These are phyloP conservation scores for Onthophagus taurus DNA, from an alignment of 1,140 invertebrate species.

Conservation along the genomic window DNA sequence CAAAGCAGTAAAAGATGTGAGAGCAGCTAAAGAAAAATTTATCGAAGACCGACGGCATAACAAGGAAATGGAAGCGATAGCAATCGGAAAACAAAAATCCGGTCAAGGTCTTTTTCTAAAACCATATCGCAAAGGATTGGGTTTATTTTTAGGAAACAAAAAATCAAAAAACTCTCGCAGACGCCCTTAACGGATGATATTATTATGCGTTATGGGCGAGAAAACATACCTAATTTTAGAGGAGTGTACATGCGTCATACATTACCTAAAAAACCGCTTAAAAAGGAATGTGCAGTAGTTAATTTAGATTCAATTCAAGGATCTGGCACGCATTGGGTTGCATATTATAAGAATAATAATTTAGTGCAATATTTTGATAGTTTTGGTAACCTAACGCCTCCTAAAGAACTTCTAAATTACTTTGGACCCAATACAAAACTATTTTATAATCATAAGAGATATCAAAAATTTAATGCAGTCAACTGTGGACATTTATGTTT, in stretches of 20 bases:
- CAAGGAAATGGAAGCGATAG: conserved; percentile 29
- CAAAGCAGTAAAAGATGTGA: conserved; percentile 31
- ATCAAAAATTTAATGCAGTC: conserved; percentile 1
- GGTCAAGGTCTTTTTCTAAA: conserved; percentile 33
- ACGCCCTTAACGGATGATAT: conserved; percentile 24
- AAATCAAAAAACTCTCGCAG: conserved; percentile 22
- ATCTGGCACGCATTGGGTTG: conserved; percentile 4
- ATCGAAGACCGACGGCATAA: conserved; percentile 31
- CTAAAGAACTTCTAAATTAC: neutral
- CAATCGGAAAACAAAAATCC: no score
- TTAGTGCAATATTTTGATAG: conserved; percentile 6
- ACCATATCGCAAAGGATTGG: conserved; percentile 20
- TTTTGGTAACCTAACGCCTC: conserved; percentile 8
- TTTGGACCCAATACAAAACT: conserved; percentile 3
- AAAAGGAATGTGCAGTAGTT: conserved; percentile 1
- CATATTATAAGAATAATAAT: neutral
- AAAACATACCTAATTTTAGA: no score
- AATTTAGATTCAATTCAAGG: conserved; percentile 2
- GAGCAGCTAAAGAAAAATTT: conserved; percentile 25
- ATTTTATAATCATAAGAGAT: conserved; percentile 6
- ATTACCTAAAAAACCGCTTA: neutral
- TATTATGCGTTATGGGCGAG: no score
- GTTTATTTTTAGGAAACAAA: conserved; percentile 17
- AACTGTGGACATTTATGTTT: conserved; percentile 14
- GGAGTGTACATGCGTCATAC: conserved; percentile 2